Evolutionary conservation across 2,888 invertebrate species (phyloP).

Genomic region (Volucella inflata): DNA sequence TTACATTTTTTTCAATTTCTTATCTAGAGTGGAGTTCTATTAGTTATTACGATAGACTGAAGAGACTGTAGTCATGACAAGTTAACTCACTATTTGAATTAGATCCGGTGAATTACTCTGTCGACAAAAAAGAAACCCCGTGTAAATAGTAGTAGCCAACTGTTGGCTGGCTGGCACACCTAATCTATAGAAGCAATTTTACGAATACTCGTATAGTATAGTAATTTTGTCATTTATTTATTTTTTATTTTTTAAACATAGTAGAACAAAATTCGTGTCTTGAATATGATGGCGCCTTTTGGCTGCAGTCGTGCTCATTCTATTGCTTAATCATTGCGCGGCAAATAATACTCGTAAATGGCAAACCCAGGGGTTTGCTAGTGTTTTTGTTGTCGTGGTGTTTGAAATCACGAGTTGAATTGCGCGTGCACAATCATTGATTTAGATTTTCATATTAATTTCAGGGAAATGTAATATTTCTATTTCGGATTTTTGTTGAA

Average conservation of each 20-base stretch:
- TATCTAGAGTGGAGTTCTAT: neutral
- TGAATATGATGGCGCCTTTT: slow-evolving; percentile 59
- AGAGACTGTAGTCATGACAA: slow-evolving; percentile 37
- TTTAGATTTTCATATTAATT: slow-evolving; percentile 28
- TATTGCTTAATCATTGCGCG: slow-evolving; percentile 47
- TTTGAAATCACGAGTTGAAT: slow-evolving; percentile 31
- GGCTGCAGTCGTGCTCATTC: slow-evolving; percentile 59
- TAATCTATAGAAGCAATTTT: slow-evolving; percentile 9
- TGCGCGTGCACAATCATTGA: slow-evolving; percentile 6
- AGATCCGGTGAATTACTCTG: slow-evolving; percentile 57
- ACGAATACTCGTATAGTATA: neutral
- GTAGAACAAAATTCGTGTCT: slow-evolving; percentile 16
- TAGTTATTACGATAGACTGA: slow-evolving; percentile 5
- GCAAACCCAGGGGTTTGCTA: slow-evolving; percentile 14
- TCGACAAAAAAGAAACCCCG: slow-evolving; percentile 6
- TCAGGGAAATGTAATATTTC: slow-evolving; percentile 1
- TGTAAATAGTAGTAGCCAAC: slow-evolving; percentile 26
- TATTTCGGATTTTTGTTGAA: neutral
- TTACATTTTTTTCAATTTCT: slow-evolving; percentile 33
- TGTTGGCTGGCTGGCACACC: neutral
- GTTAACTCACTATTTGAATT: slow-evolving; percentile 37
- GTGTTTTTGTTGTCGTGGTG: neutral
- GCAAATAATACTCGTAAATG: neutral
- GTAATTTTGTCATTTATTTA: slow-evolving; percentile 30
- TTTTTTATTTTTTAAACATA: too few relatives aligned